Evolutionary conservation across 2,113 vertebrate genomes (phyloP).

Genomic region (Sakesphorus luctuosus): DNA sequence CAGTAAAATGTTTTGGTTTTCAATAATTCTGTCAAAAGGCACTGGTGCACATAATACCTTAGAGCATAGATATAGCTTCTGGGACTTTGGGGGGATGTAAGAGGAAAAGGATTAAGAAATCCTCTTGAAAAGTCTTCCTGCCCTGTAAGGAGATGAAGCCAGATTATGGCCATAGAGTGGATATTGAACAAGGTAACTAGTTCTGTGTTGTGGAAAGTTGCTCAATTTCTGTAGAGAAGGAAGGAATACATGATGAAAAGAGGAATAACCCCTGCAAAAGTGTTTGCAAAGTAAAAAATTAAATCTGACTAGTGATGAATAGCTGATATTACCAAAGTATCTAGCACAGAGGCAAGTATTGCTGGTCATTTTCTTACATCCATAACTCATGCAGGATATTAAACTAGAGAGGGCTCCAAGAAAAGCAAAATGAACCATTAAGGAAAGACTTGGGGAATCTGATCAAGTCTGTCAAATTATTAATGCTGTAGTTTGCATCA

Average conservation of each 20-base stretch:
- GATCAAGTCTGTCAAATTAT: background rate
- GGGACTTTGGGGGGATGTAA: background rate
- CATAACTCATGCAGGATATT: background rate
- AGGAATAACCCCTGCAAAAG: background rate
- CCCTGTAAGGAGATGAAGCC: background rate
- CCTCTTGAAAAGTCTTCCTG: background rate
- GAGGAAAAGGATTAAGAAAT: background rate
- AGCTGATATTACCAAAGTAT: background rate
- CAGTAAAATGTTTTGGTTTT: background rate
- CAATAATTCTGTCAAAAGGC: background rate
- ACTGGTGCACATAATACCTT: background rate
- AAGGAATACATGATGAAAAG: background rate
- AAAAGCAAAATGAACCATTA: background rate
- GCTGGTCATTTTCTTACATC: background rate
- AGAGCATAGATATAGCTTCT: background rate
- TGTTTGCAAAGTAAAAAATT: background rate
- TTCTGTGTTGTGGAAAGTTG: background rate
- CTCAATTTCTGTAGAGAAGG: background rate
- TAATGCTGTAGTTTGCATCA: background rate
- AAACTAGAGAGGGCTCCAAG: background rate
- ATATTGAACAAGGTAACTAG: background rate
- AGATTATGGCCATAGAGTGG: background rate
- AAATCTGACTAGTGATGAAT: background rate
- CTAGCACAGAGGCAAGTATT: background rate
- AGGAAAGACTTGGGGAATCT: background rate